Percentiles rank a stretch among this genome's conserved stretches.
Evolutionary conservation across 2,797 vertebrate species (phyloP).

Genomic region (Cirrhinus mrigala): DNA sequence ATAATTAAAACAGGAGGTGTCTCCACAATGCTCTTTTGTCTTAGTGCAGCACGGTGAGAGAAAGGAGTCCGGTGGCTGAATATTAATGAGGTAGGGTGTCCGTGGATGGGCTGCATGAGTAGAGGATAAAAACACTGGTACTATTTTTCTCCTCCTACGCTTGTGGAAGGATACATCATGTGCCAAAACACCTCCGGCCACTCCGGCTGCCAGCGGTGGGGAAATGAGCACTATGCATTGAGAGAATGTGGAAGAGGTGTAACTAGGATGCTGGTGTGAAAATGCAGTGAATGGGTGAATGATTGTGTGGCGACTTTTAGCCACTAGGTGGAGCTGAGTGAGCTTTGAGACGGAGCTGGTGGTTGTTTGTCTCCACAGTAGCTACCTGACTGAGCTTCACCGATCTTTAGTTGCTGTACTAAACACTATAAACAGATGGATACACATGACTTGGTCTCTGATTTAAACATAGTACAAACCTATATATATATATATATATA

Average conservation of each 20-base stretch:
- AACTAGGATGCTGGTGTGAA: conserved; percentile 65
- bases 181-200: conserved; percentile 67
- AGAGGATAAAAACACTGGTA: conserved; percentile 78
- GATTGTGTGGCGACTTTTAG: neutral
- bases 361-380: conserved; percentile 51
- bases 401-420: conserved; percentile 25
- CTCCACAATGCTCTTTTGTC: conserved; percentile 82
- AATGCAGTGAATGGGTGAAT: conserved; percentile 31
- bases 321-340: conserved; percentile 74
- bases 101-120: conserved; percentile 77
- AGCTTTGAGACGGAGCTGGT: conserved; percentile 46
- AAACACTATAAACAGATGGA: conserved; percentile 19
- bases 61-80: conserved; percentile 72
- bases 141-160: conserved; percentile 78
- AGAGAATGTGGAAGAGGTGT: conserved; percentile 69
- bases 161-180: conserved; percentile 74
- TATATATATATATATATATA: conserved; percentile 4
- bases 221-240: conserved; percentile 74
- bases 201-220: conserved; percentile 69
- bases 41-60: conserved; percentile 73
- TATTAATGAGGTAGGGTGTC: conserved; percentile 82
- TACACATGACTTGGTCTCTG: neutral
- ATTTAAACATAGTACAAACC: neutral
- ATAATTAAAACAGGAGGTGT: conserved; percentile 83
- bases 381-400: conserved; percentile 25